phyloP scores from a whole-genome alignment of 2,797 vertebrate species.

The Phoebastria nigripes region DNA sequence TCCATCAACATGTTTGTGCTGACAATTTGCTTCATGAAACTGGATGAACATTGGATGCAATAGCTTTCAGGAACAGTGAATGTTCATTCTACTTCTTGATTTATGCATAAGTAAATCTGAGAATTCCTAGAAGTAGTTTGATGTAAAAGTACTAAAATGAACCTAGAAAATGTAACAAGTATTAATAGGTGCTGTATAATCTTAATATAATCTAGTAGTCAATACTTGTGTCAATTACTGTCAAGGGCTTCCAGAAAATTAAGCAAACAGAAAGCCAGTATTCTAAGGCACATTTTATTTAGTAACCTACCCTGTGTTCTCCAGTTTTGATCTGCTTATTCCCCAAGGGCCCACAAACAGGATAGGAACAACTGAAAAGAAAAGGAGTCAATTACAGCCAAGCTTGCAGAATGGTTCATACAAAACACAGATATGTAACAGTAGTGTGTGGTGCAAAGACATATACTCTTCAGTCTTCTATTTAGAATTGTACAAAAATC shows the following conservation, averaged over 20 bases:
- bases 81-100: not conserved
- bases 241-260: not conserved
- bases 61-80: not conserved
- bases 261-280: not conserved
- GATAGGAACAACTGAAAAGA: constrained; percentile 68
- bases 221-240: not conserved
- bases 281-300: not conserved
- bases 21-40: not conserved
- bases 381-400: not conserved
- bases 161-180: not conserved
- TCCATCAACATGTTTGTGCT: not conserved
- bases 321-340: constrained; percentile 68
- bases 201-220: not conserved
- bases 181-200: not conserved
- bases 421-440: not conserved
- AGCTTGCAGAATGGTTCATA: not conserved
- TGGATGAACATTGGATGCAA: not conserved
- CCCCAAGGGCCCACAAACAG: constrained; percentile 73
- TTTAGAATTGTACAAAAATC: not conserved
- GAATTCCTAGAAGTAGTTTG: not conserved
- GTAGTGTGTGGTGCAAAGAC: not conserved
- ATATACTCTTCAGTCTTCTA: not conserved
- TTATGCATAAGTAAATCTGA: not conserved
- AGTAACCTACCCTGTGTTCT: constrained; percentile 69
- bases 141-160: not conserved